Evolutionary conservation across 2,113 vertebrate genomes (phyloP).

Genomic region (Pycnonotus jocosus): DNA sequence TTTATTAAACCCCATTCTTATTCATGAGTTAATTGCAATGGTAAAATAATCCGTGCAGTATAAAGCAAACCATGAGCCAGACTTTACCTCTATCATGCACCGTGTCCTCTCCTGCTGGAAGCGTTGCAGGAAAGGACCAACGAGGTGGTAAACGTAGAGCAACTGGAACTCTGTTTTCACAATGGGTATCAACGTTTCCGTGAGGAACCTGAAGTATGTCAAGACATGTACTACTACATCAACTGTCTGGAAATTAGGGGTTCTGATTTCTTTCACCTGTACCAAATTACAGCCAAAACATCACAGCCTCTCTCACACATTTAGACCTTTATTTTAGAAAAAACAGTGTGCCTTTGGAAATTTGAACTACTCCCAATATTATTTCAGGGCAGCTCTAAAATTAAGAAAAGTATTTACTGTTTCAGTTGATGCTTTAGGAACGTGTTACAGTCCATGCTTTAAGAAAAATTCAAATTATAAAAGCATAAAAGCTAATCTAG

Average conservation of each 20-base stretch:
- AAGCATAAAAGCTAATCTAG: not conserved
- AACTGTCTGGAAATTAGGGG: not conserved
- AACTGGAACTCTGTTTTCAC: conserved; percentile 97
- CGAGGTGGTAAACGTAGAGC: conserved; percentile 96
- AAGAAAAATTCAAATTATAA: not conserved
- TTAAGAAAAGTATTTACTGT: not conserved
- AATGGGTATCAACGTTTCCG: conserved; percentile 90
- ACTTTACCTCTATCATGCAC: conserved; percentile 95
- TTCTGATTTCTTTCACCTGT: not conserved
- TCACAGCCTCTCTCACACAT: not conserved
- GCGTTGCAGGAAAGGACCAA: conserved; percentile 94
- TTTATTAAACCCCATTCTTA: not conserved
- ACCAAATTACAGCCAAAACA: not conserved
- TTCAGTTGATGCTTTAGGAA: not conserved
- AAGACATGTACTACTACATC: not conserved
- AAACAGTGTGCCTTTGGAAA: not conserved
- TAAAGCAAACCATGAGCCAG: not conserved
- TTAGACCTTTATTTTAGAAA: not conserved
- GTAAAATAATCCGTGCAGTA: not conserved
- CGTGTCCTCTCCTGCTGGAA: conserved; percentile 98
- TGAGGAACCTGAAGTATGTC: conserved; percentile 82
- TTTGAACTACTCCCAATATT: not conserved
- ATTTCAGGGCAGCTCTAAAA: not conserved
- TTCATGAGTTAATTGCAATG: not conserved
- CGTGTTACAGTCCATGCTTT: not conserved